Evolutionary conservation across 2,888 invertebrate species (phyloP).

Genomic region (Drosophila borborema): DNA sequence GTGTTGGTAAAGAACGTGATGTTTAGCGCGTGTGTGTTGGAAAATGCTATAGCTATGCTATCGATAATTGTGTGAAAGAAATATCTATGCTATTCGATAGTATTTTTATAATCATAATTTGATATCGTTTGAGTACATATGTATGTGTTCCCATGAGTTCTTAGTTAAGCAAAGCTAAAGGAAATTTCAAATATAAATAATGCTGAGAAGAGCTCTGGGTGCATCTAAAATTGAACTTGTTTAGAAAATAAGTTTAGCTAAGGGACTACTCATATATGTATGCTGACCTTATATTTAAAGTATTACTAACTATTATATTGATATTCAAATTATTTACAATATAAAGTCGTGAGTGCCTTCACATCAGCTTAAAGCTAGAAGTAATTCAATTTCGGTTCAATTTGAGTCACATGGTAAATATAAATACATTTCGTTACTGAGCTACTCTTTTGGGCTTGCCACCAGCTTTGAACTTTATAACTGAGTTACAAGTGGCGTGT

Average conservation of each 20-base stretch:
- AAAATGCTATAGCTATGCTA: background rate
- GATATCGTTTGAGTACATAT: background rate
- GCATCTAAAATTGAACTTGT: too few relatives aligned
- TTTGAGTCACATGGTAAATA: background rate
- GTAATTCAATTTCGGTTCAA: background rate
- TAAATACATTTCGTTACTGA: background rate
- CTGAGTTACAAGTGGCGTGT: slow-evolving; percentile 31
- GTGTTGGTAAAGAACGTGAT: background rate
- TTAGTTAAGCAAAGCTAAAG: background rate
- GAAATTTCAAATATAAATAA: background rate
- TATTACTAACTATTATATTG: too few relatives aligned
- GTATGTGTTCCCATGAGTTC: background rate
- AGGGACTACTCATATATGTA: too few relatives aligned
- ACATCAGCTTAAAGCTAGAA: background rate
- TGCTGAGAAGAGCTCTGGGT: background rate
- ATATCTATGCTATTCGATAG: background rate
- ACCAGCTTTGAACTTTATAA: slow-evolving; percentile 33
- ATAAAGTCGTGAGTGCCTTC: too few relatives aligned
- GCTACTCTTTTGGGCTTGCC: background rate
- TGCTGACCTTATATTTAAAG: too few relatives aligned
- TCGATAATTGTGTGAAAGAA: background rate
- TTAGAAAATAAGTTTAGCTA: background rate
- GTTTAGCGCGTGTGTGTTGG: background rate
- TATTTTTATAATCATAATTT: background rate
- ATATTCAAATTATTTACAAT: too few relatives aligned